Conservation (phyloP, 2,888 invertebrate genomes). For the Drosophila tripunctata region DNA sequence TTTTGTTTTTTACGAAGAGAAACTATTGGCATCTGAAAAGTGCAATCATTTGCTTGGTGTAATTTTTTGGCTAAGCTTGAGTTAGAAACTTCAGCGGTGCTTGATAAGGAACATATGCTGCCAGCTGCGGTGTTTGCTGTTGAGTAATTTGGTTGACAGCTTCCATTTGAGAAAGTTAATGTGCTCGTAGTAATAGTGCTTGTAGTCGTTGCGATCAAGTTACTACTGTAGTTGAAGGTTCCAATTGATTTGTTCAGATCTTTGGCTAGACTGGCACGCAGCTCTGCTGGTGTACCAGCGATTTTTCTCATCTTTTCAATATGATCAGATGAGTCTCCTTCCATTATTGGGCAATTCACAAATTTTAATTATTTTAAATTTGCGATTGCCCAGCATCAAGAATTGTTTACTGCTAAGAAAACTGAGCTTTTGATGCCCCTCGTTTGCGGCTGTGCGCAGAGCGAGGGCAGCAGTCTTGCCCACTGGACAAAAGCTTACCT, state of each 20-base stretch:
- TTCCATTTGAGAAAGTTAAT: slow-evolving; percentile 1
- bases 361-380: background rate
- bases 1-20: slow-evolving; percentile 4
- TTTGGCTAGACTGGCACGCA: slow-evolving; percentile 1
- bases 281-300: background rate
- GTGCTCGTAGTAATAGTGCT: background rate
- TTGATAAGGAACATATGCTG: background rate
- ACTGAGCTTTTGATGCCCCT: background rate
- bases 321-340: background rate
- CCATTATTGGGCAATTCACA: background rate
- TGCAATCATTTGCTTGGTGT: background rate
- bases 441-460: background rate
- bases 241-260: background rate
- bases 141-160: slow-evolving; percentile 1
- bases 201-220: background rate
- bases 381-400: background rate
- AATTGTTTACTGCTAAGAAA: background rate
- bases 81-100: background rate
- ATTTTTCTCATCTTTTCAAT: slow-evolving; percentile 1
- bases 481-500: background rate
- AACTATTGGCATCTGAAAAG: background rate
- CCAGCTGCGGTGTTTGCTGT: background rate
- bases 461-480: background rate
- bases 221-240: background rate
- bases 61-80: slow-evolving; percentile 1